Percentiles rank a stretch among this genome's conserved stretches.
Conservation (phyloP, 2,797 vertebrate genomes). For the Lithobates sylvaticus region DNA sequence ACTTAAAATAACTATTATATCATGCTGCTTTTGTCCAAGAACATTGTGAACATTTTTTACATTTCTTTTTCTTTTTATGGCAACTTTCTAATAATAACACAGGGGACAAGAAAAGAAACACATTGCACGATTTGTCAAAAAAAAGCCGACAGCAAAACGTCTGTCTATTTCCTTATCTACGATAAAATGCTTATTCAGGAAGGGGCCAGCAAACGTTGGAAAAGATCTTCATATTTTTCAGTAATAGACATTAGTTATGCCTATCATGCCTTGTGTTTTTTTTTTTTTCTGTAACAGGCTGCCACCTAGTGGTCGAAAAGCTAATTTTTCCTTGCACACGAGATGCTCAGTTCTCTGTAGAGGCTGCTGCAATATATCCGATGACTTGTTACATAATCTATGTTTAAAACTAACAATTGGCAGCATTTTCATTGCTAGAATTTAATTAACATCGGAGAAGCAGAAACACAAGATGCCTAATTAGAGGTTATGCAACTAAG, state of each 20-base stretch:
- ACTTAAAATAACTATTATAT: neutral
- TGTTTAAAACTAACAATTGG: constrained; percentile 8
- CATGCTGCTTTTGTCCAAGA: neutral
- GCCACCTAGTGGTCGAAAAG: constrained; percentile 29
- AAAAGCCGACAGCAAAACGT: constrained; percentile 15
- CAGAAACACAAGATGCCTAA: neutral
- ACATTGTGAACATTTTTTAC: neutral
- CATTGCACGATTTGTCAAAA: constrained; percentile 15
- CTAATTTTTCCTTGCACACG: neutral
- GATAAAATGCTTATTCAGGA: constrained; percentile 28
- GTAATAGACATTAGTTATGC: neutral
- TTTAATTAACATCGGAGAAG: neutral
- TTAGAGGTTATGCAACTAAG: neutral
- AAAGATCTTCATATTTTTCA: constrained; percentile 7
- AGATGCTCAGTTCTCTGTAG: neutral
- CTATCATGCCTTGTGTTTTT: neutral
- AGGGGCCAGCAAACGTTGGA: constrained; percentile 18
- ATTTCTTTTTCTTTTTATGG: neutral
- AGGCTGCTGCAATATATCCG: constrained; percentile 6
- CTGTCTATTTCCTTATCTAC: constrained; percentile 27
- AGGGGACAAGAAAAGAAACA: constrained; percentile 1
- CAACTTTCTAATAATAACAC: constrained; percentile 27
- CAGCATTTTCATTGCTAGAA: neutral
- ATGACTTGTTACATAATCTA: constrained; percentile 19
- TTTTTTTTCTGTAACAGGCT: neutral